These are phyloP conservation scores for Epizoanthus stellaris DNA, from an alignment of 92 coral and sea anemone genomes.

Conservation along the genomic window DNA sequence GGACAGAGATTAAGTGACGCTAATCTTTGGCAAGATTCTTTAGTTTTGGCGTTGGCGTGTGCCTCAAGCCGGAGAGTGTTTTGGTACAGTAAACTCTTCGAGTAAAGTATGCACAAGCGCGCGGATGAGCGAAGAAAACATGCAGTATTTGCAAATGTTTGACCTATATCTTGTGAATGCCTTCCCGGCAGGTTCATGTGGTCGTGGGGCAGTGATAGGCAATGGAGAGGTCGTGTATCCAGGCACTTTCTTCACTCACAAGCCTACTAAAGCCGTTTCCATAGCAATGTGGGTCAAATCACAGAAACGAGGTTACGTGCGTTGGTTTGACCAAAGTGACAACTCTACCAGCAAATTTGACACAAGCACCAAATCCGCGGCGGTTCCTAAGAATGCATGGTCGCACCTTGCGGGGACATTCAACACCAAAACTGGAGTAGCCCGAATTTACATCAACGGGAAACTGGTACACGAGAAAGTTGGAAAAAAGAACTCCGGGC, in stretches of 20 bases:
- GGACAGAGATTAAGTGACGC: no score
- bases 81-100: background rate
- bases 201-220: conserved; percentile 84
- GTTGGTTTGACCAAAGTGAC: conserved; percentile 87
- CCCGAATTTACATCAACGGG: conserved; percentile 94
- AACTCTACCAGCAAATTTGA: conserved; percentile 37
- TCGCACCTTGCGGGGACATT: conserved; percentile 94
- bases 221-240: conserved; percentile 86
- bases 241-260: conserved; percentile 64
- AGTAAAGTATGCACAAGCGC: conserved; percentile 7
- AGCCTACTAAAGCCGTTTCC: conserved; percentile 91
- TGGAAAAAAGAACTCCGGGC: conserved; percentile 73
- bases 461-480: conserved; percentile 81
- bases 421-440: conserved; percentile 86
- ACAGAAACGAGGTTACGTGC: conserved; percentile 82
- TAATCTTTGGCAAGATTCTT: no score
- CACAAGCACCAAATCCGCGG: conserved; percentile 49
- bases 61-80: background rate
- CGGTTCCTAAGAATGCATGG: conserved; percentile 90
- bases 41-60: no score
- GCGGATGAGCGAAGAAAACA: no score
- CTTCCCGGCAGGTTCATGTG: conserved; percentile 82
- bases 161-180: background rate
- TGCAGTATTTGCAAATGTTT: background rate
- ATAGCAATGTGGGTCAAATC: conserved; percentile 99